These are phyloP conservation scores for Thalassarche chlororhynchos DNA, from an alignment of 2,113 vertebrate species.

Conservation along the genomic window DNA sequence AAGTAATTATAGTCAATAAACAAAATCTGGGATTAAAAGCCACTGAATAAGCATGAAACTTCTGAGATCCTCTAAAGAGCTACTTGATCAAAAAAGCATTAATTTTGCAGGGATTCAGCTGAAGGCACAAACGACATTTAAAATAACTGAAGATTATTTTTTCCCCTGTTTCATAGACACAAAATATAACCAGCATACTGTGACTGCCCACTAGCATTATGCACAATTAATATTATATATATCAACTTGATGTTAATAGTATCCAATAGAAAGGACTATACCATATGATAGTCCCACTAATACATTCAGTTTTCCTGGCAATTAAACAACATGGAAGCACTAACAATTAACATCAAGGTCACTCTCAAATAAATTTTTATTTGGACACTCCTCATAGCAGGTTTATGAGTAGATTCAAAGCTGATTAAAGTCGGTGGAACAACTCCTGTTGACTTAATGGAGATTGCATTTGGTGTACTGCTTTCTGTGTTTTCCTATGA, in stretches of 20 bases:
- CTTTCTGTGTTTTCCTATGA: neutral
- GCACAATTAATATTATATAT: neutral
- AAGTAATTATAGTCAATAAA: neutral
- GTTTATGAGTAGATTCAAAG: slow-evolving; percentile 51
- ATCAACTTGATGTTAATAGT: neutral
- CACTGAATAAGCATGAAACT: neutral
- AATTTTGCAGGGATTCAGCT: slow-evolving; percentile 23
- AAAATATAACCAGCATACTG: neutral
- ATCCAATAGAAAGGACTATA: neutral
- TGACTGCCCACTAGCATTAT: neutral
- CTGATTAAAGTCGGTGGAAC: neutral
- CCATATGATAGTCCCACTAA: neutral
- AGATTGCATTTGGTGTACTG: slow-evolving; percentile 6
- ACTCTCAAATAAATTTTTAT: slow-evolving; percentile 49
- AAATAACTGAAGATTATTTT: neutral
- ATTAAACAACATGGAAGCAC: slow-evolving; percentile 23
- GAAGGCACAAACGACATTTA: neutral
- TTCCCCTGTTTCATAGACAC: neutral
- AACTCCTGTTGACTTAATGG: slow-evolving; percentile 34
- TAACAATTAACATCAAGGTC: slow-evolving; percentile 58
- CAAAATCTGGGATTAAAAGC: slow-evolving; percentile 32
- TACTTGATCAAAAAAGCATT: slow-evolving; percentile 23
- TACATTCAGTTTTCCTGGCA: neutral
- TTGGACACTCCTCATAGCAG: slow-evolving; percentile 34
- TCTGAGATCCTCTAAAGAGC: slow-evolving; percentile 18